Conservation (phyloP, 2,888 invertebrate genomes). For the Mechanitis mazaeus region DNA sequence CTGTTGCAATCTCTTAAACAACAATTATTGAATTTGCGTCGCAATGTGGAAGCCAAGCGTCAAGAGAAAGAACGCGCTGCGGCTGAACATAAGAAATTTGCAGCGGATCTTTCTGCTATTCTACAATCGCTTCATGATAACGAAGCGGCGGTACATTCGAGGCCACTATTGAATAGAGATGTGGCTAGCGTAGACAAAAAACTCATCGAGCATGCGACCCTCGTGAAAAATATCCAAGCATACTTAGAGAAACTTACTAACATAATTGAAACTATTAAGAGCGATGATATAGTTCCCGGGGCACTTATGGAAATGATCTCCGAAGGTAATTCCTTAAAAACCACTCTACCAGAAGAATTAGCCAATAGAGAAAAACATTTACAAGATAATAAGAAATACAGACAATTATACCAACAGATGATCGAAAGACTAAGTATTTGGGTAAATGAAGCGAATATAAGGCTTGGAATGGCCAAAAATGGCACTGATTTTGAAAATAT, state of each 20-base stretch:
- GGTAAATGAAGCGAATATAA: constrained; percentile 88
- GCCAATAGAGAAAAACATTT: constrained; percentile 88
- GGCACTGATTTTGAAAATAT: constrained; percentile 94
- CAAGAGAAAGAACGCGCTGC: constrained; percentile 92
- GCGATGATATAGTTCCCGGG: constrained; percentile 87
- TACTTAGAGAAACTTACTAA: constrained; percentile 82
- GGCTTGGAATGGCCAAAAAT: constrained; percentile 85
- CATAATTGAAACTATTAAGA: constrained; percentile 82
- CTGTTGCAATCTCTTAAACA: constrained; percentile 91
- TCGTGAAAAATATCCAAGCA: constrained; percentile 82
- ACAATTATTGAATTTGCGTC: constrained; percentile 85
- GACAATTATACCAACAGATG: constrained; percentile 85
- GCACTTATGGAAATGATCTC: constrained; percentile 89
- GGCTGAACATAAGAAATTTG: constrained; percentile 91
- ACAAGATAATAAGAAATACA: constrained; percentile 83
- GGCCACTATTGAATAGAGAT: constrained; percentile 87
- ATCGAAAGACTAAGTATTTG: constrained; percentile 88
- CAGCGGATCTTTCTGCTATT: constrained; percentile 87
- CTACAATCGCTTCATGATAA: constrained; percentile 89
- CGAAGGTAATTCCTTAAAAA: constrained; percentile 86
- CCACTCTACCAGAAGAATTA: constrained; percentile 87
- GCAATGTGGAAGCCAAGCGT: constrained; percentile 89
- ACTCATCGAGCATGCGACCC: constrained; percentile 83
- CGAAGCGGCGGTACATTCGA: constrained; percentile 87
- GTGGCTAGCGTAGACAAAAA: constrained; percentile 88